phyloP scores from a whole-genome alignment of 2,888 invertebrate genomes.

The Napeogenes sylphis region DNA sequence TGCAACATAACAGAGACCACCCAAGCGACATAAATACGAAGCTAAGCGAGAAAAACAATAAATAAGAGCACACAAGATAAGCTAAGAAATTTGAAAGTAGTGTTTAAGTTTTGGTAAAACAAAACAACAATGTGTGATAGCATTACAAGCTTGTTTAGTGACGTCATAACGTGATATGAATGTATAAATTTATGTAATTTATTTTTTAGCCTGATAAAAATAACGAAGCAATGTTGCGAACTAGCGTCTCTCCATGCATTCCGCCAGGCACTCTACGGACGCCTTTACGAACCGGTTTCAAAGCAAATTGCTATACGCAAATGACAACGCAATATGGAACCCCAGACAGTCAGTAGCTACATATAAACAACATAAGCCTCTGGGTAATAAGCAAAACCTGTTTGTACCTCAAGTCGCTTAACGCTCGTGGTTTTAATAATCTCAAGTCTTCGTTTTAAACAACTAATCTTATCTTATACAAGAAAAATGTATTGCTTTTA shows the following conservation, averaged over 20 bases:
- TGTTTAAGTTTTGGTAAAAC: neutral
- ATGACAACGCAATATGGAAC: constrained; percentile 6
- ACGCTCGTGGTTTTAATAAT: neutral
- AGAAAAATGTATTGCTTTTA: neutral
- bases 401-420: neutral
- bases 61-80: constrained; percentile 6
- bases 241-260: neutral
- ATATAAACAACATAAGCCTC: neutral
- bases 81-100: constrained; percentile 11
- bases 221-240: neutral
- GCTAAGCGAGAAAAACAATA: constrained; percentile 44
- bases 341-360: neutral
- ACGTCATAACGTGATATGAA: neutral
- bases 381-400: constrained; percentile 1
- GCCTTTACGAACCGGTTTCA: constrained; percentile 2
- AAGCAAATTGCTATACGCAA: neutral
- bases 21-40: constrained; percentile 72
- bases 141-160: neutral
- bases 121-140: neutral
- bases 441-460: neutral
- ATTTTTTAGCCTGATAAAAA: neutral
- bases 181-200: neutral
- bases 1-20: constrained; percentile 70
- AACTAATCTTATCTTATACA: neutral
- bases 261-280: neutral